A percentile compares a stretch with the other conserved stretches of the same genome.
Conservation (phyloP, 2,113 vertebrate genomes). For the Clupea harengus region DNA sequence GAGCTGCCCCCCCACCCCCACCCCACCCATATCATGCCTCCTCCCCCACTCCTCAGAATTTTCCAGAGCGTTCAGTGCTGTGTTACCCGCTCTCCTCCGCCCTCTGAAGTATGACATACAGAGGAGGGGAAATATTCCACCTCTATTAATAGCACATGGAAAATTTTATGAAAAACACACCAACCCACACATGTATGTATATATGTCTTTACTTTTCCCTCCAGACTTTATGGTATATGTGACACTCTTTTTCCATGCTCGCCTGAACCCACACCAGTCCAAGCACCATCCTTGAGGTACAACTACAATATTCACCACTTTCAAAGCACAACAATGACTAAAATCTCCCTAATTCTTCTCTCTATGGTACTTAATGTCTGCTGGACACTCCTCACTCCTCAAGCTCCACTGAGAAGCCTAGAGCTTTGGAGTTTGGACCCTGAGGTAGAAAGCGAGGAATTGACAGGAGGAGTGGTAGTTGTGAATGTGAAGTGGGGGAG, state of each 20-base stretch:
- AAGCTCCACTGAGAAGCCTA: too few species aligned
- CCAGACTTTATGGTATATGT: neutral
- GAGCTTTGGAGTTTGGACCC: too few species aligned
- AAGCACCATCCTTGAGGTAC: neutral
- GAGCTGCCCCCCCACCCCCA: neutral
- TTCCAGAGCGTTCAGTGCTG: neutral
- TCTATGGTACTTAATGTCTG: too few species aligned
- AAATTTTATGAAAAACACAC: slow-evolving; percentile 6
- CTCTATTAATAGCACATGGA: slow-evolving; percentile 10
- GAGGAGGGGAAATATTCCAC: neutral
- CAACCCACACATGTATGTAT: slow-evolving; percentile 3
- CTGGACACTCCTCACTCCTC: neutral
- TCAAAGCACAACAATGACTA: neutral
- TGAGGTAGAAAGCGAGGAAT: too few species aligned
- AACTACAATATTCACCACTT: too few species aligned
- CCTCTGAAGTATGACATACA: neutral
- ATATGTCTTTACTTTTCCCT: neutral
- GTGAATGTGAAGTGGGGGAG: too few species aligned
- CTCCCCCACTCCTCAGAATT: neutral
- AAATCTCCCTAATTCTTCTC: neutral
- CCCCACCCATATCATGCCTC: neutral
- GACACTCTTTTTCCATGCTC: neutral
- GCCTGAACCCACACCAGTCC: neutral
- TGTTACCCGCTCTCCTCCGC: neutral
- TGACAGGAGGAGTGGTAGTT: too few species aligned